A percentile compares a stretch with the other conserved stretches of the same genome.
Evolutionary conservation across 2,113 vertebrate species (phyloP).

Genomic region (Eubucco bourcierii): DNA sequence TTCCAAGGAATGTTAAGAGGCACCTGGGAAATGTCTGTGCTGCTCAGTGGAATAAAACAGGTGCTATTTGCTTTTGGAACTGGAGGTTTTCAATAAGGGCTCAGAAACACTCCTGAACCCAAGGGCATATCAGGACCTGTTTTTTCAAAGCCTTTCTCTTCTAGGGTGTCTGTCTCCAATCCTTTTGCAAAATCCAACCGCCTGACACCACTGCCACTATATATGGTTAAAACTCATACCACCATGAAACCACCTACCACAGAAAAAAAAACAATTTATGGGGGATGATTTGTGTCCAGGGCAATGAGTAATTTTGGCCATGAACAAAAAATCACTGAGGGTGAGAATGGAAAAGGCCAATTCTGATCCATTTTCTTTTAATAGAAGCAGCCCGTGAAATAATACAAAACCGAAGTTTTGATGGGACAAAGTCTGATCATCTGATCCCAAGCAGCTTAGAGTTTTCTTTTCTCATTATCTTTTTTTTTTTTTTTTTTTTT

Average conservation of each 20-base stretch:
- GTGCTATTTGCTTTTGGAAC: neutral
- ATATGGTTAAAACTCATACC: neutral
- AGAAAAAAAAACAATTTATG: neutral
- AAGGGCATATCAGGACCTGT: neutral
- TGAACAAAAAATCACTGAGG: neutral
- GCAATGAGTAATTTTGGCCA: neutral
- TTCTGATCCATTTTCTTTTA: neutral
- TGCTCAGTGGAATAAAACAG: neutral
- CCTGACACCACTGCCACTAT: neutral
- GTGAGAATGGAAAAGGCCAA: neutral
- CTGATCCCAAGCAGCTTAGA: neutral
- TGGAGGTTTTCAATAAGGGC: neutral
- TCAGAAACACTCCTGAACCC: neutral
- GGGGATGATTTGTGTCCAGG: neutral
- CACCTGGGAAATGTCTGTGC: conserved; percentile 19
- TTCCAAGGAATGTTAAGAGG: neutral
- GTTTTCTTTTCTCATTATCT: neutral
- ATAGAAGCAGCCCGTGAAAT: neutral
- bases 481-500: too few relatives aligned
- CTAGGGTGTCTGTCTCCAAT: neutral
- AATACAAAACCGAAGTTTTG: neutral
- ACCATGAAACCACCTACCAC: neutral
- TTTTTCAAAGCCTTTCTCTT: neutral
- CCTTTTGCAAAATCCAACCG: neutral
- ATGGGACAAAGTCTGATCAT: neutral